These are phyloP conservation scores for Bungarus multicinctus DNA, from an alignment of 2,113 vertebrate genomes.

Conservation along the genomic window DNA sequence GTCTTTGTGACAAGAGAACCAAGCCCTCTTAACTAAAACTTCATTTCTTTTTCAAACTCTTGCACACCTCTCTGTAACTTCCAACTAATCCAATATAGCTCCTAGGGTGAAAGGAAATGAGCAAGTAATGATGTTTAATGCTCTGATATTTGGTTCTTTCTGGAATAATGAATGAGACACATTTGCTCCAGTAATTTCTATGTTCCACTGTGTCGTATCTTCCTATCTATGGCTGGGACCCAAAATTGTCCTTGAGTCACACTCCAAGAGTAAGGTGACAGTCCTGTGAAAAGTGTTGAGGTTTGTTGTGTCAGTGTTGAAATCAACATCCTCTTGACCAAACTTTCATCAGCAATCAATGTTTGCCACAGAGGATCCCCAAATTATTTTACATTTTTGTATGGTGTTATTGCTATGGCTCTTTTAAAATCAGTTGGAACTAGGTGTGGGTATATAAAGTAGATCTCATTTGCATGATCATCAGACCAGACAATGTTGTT, in stretches of 20 bases:
- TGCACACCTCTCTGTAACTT: neutral
- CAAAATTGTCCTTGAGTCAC: neutral
- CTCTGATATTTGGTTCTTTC: neutral
- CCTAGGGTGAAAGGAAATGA: neutral
- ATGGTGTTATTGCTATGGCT: neutral
- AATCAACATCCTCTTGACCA: neutral
- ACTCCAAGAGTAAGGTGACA: neutral
- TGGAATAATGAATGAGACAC: neutral
- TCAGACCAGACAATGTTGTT: neutral
- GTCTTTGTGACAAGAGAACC: too few relatives aligned
- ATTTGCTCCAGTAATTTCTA: neutral
- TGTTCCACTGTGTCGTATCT: neutral
- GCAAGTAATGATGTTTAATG: neutral
- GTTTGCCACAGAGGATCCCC: too few relatives aligned
- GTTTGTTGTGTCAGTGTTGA: neutral
- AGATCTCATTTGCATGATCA: neutral
- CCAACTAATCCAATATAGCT: neutral
- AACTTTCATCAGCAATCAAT: neutral
- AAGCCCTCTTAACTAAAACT: neutral
- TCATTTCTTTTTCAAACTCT: neutral
- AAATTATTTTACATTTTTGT: neutral
- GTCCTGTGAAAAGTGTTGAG: too few relatives aligned
- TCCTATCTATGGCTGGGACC: neutral
- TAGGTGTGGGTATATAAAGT: too few relatives aligned
- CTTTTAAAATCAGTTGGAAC: neutral